Conservation (phyloP, 2,797 vertebrate species). For the Melanotaenia boesemani region DNA sequence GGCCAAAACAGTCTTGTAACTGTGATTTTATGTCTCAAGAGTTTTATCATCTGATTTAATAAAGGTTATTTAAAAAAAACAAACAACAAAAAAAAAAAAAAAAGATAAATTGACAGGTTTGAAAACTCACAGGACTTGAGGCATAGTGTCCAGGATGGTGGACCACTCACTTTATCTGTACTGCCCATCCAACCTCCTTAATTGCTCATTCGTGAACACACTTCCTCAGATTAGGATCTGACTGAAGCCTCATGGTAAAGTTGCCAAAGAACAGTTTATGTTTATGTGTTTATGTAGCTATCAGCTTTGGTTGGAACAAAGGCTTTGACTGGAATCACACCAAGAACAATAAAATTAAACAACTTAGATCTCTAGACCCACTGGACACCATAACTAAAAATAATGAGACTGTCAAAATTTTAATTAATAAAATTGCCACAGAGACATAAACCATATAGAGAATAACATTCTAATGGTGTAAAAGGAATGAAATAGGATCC, state of each 20-base stretch:
- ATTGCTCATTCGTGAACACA: not conserved
- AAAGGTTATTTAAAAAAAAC: no score
- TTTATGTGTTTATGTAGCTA: not conserved
- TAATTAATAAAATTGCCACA: constrained; percentile 7
- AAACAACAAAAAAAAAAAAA: no score
- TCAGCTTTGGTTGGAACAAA: not conserved
- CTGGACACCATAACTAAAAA: constrained; percentile 7
- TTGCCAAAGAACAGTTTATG: not conserved
- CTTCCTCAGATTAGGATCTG: not conserved
- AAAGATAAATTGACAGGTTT: no score
- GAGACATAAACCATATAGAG: constrained; percentile 17
- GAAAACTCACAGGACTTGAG: no score
- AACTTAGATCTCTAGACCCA: not conserved
- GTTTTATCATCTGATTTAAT: no score
- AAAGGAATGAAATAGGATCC: constrained; percentile 5
- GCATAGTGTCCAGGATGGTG: not conserved
- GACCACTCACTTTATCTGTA: not conserved
- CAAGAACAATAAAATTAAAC: constrained; percentile 29
- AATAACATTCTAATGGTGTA: not conserved
- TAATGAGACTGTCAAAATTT: constrained; percentile 3
- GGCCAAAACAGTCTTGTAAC: no score
- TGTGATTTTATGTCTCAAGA: no score
- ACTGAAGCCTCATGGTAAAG: not conserved
- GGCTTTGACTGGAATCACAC: constrained; percentile 24
- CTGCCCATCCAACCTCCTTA: not conserved